These are phyloP conservation scores for Regulus satrapa DNA, from an alignment of 2,113 vertebrate genomes.

Conservation along the genomic window DNA sequence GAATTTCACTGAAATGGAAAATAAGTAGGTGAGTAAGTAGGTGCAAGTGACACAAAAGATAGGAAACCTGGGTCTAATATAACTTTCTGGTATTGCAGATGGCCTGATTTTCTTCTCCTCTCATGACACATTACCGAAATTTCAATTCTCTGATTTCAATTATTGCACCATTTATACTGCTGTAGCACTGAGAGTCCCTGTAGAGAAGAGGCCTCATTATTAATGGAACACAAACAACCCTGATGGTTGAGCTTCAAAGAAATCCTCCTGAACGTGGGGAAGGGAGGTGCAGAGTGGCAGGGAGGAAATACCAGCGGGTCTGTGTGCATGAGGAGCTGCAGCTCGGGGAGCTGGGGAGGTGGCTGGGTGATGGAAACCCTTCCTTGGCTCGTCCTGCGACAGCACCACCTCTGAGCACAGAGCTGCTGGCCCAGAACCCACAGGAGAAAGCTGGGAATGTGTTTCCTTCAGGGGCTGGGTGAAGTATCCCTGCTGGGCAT, in stretches of 20 bases:
- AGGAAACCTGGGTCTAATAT: slow-evolving; percentile 32
- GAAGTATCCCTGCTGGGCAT: rapidly evolving
- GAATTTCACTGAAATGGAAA: slow-evolving; percentile 37
- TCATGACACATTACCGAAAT: background rate
- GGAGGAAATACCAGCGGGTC: background rate
- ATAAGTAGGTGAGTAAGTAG: slow-evolving; percentile 50
- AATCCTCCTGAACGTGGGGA: background rate
- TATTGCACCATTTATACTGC: slow-evolving; percentile 23
- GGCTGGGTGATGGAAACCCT: background rate
- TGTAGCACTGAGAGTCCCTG: background rate
- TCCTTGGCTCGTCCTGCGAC: too few relatives aligned
- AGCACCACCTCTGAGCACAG: too few relatives aligned
- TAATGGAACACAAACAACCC: background rate
- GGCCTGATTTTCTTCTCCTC: slow-evolving; percentile 34
- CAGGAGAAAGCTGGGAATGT: too few relatives aligned
- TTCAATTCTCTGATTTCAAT: slow-evolving; percentile 54
- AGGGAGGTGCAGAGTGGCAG: background rate
- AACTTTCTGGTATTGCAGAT: slow-evolving; percentile 7
- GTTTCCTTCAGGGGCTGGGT: background rate
- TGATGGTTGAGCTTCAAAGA: slow-evolving; percentile 5
- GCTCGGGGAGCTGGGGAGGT: background rate
- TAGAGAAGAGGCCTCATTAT: background rate
- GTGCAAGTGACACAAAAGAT: slow-evolving; percentile 40
- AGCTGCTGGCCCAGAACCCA: rapidly evolving
- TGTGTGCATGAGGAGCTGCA: background rate